phyloP scores from a whole-genome alignment of 2,888 invertebrate genomes.

The Eueremaeus valkanovi region DNA sequence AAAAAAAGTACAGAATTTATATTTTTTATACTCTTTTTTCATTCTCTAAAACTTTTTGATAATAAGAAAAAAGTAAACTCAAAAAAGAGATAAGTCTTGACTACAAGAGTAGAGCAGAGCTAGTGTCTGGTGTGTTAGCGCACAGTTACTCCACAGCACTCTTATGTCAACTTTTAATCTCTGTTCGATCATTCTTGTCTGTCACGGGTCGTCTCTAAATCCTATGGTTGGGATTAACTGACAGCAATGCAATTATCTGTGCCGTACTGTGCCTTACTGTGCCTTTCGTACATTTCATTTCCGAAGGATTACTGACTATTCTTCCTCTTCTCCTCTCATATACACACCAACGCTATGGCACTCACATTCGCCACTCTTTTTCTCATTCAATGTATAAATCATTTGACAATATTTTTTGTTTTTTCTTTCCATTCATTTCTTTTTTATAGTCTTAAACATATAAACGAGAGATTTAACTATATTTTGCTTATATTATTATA shows the following conservation, averaged over 20 bases:
- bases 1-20: neutral
- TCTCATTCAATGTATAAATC: neutral
- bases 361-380: neutral
- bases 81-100: slow-evolving; percentile 3
- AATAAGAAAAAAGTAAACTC: neutral
- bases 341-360: no score
- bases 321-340: neutral
- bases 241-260: neutral
- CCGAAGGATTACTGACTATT: neutral
- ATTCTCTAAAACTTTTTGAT: neutral
- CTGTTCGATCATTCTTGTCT: slow-evolving; percentile 4
- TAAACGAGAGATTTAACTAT: neutral
- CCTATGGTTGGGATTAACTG: neutral
- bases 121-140: neutral
- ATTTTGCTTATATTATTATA: neutral
- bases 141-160: no score
- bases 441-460: no score
- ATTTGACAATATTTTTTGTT: no score
- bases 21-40: no score
- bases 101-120: neutral
- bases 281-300: slow-evolving; percentile 16
- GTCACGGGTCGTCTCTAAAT: neutral
- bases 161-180: neutral
- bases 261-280: no score
- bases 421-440: no score